These are phyloP conservation scores for Prosapia bicincta DNA, from an alignment of 2,888 invertebrate genomes.

Conservation along the genomic window DNA sequence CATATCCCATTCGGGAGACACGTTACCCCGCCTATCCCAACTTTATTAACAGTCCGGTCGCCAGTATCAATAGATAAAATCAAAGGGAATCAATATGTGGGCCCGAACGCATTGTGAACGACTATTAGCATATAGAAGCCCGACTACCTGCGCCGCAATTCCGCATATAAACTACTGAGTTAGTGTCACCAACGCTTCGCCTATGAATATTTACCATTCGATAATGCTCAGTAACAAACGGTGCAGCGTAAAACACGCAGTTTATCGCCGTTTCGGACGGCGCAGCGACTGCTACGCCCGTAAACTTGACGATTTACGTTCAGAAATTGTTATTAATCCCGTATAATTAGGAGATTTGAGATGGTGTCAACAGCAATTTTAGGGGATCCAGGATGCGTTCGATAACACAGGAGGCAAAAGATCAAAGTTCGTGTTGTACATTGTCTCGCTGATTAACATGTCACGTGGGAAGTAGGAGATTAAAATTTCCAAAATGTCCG, in stretches of 20 bases:
- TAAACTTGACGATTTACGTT: neutral
- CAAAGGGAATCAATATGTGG: neutral
- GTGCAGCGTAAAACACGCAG: neutral
- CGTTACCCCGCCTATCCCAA: neutral
- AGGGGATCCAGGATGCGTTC: neutral
- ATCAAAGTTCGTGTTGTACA: neutral
- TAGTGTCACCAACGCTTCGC: neutral
- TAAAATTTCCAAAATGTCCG: neutral
- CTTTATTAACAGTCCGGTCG: neutral
- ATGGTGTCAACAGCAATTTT: neutral
- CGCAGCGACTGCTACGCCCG: neutral
- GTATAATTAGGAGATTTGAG: neutral
- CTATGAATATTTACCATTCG: neutral
- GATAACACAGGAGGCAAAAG: neutral
- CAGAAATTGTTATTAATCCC: neutral
- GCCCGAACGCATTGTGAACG: neutral
- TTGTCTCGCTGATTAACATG: neutral
- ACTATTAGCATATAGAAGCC: neutral
- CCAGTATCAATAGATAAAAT: neutral
- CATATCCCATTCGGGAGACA: neutral
- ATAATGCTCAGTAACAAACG: neutral
- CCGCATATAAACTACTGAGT: neutral
- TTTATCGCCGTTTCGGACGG: neutral
- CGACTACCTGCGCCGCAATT: neutral
- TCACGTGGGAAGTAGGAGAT: too few species aligned